Conservation (phyloP, 1,140 invertebrate genomes). For the Polypedilum vanderplanki region DNA sequence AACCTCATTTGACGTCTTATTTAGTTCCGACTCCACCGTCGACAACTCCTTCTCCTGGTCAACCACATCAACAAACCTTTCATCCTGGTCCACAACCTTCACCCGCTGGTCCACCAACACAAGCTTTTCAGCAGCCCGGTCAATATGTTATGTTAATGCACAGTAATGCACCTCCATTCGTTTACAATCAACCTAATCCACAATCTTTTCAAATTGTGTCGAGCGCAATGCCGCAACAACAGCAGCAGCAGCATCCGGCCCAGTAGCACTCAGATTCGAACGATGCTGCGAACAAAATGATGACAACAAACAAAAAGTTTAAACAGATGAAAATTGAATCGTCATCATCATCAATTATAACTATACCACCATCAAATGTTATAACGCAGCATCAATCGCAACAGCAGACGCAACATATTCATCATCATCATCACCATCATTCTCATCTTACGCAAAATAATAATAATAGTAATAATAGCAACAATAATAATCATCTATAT, state of each 20-base stretch:
- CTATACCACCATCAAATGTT: neutral
- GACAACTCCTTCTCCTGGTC: slow-evolving; percentile 56
- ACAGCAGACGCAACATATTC: neutral
- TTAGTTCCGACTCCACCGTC: slow-evolving; percentile 55
- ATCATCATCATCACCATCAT: neutral
- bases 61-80: slow-evolving; percentile 52
- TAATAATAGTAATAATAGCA: neutral
- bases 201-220: neutral
- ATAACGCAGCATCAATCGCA: neutral
- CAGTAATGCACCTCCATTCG: slow-evolving; percentile 48
- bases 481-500: neutral
- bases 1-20: slow-evolving; percentile 50
- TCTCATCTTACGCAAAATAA: neutral
- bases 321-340: slow-evolving; percentile 23
- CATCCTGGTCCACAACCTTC: slow-evolving; percentile 52
- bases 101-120: slow-evolving; percentile 46
- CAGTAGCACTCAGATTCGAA: slow-evolving; percentile 34
- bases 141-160: slow-evolving; percentile 53
- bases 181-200: slow-evolving; percentile 36
- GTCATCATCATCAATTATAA: slow-evolving; percentile 15
- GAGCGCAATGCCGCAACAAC: slow-evolving; percentile 37
- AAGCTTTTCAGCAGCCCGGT: slow-evolving; percentile 40
- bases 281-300: neutral
- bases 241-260: slow-evolving; percentile 40
- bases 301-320: slow-evolving; percentile 19